Percentiles rank a stretch among this genome's conserved stretches.
Evolutionary conservation across 2,888 invertebrate species (phyloP).

Genomic region (Andrena chrysosceles): DNA sequence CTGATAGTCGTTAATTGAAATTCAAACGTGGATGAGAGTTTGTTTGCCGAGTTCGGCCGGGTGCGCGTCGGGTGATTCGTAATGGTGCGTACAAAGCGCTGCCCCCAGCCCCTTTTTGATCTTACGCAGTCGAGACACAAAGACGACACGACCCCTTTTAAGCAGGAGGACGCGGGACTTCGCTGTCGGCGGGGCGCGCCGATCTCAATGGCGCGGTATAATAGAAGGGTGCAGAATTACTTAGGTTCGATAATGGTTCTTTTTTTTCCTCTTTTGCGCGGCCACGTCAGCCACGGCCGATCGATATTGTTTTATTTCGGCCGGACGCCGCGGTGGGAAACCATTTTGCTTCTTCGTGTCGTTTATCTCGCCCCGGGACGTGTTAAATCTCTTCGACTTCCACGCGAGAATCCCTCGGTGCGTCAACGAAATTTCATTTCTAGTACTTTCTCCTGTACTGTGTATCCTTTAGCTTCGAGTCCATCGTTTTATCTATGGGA

Average conservation of each 20-base stretch:
- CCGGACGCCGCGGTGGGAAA: not conserved
- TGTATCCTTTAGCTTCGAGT: too few species aligned
- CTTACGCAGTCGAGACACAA: slow-evolving; percentile 65
- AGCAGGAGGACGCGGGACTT: slow-evolving; percentile 40
- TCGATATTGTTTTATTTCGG: slow-evolving; percentile 55
- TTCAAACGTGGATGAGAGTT: slow-evolving; percentile 31
- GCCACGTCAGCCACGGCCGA: slow-evolving; percentile 11
- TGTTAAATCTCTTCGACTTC: not conserved
- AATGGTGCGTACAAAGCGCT: slow-evolving; percentile 45
- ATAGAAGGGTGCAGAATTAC: slow-evolving; percentile 60
- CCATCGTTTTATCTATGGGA: too few species aligned
- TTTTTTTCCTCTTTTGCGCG: slow-evolving; percentile 14
- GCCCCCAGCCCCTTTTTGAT: slow-evolving; percentile 52
- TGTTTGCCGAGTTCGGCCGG: slow-evolving; percentile 32
- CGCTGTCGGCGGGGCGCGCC: slow-evolving; percentile 48
- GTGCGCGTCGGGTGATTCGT: slow-evolving; percentile 22
- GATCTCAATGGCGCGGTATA: slow-evolving; percentile 47
- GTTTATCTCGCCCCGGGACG: slow-evolving; percentile 15
- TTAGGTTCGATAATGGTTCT: slow-evolving; percentile 58
- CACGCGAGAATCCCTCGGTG: not conserved
- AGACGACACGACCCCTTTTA: slow-evolving; percentile 58
- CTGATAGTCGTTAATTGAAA: slow-evolving; percentile 39
- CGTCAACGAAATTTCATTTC: not conserved
- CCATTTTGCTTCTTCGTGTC: not conserved
- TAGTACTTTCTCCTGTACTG: not conserved